Conservation (phyloP, 2,113 vertebrate genomes). For the Agapornis roseicollis region DNA sequence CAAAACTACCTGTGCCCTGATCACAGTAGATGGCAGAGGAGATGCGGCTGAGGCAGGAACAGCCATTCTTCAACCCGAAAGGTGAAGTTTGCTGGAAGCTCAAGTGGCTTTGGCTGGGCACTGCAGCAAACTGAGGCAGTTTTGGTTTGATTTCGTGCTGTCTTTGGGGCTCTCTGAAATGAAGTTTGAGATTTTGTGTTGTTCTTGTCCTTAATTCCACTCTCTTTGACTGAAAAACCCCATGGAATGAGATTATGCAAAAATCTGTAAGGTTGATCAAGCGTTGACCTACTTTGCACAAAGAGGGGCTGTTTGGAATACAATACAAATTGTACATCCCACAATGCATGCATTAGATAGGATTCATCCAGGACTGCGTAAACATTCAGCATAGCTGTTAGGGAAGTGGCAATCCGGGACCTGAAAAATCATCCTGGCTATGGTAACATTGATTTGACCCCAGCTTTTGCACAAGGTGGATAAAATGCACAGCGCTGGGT, state of each 20-base stretch:
- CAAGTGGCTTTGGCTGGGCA: background rate
- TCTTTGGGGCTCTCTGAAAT: constrained; percentile 20
- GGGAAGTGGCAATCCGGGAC: background rate
- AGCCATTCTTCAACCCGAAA: fast-evolving
- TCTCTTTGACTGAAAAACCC: constrained; percentile 48
- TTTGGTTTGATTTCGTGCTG: background rate
- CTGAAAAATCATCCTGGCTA: background rate
- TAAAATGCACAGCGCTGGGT: background rate
- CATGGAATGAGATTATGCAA: constrained; percentile 59
- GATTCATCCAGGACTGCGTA: background rate
- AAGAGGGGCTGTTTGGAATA: constrained; percentile 30
- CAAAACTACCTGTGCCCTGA: background rate
- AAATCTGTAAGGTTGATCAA: constrained; percentile 62
- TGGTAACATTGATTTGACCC: background rate
- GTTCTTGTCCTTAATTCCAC: constrained; percentile 41
- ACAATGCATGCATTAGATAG: background rate
- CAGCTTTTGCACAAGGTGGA: background rate
- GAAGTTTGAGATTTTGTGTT: background rate
- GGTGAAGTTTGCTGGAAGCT: background rate
- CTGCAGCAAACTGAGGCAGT: background rate
- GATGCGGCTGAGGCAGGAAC: background rate
- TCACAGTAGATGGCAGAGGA: background rate
- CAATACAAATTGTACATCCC: background rate
- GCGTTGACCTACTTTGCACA: constrained; percentile 63
- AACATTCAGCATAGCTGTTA: background rate